Base-by-base conservation (phyloP, 2,113 vertebrate species). In the Nothocercus julius region DNA sequence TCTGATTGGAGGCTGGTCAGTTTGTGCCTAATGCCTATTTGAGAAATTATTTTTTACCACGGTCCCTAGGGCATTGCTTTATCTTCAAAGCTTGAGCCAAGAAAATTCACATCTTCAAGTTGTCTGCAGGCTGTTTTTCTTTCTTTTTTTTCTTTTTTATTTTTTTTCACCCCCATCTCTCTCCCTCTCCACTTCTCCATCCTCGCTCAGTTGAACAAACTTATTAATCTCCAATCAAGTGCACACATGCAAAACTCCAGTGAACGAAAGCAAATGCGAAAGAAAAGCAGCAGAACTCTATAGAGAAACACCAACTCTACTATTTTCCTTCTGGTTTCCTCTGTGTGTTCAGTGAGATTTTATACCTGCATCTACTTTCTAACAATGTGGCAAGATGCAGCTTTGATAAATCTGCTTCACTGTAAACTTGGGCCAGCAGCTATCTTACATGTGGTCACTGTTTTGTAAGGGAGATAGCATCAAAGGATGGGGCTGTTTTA, bases 31-130 rank as follows among this genome's bases (percentile, higher is more conserved):
- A 92, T 96, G 93, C 82, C 90, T 97, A 97, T 97, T 93, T 74
- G 13, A 95, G 94, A 96, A 80, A 92, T 95, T 97, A 95, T 97
- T 92, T 98, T 96, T 96, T 90, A 93, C 86, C 88, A 94, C 83
- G 93, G 82, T 97, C 97, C 97, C 95, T 93, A 93, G 82, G 94
- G 96, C 94, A 89, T 92, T 96, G 88, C 90, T 98, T 97, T 97
- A 97, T 97, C 97, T 97, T 97, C 97, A 97, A 97, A 98, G 95
- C 92, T 94, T 89, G 85, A 97, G 94, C 96, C 97, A 97, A 96
- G 96, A 90, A 97, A 95, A 98, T 97, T 97, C 80, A 87, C 96
- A 97, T 97, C 93, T 97, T 98, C 95, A 87, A 97, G 91, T 96
- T 97, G 96, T 97, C 97, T 98, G 95, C 92, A 95, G 97, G 97